Evolutionary conservation across 2,113 vertebrate genomes (phyloP).

Genomic region (Emydura subglobosa): DNA sequence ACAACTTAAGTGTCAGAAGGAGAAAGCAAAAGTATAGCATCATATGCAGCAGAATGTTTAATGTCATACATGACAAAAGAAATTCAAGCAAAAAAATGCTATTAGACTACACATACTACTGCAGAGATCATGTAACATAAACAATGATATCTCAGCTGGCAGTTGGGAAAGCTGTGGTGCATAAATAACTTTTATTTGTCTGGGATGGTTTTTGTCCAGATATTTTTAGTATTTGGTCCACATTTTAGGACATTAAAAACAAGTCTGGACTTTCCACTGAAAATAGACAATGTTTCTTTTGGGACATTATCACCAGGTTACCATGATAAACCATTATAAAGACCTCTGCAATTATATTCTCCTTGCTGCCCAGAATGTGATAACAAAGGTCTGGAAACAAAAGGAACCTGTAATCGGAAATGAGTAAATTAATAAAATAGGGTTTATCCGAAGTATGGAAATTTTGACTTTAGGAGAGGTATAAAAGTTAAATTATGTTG

Average conservation of each 20-base stretch:
- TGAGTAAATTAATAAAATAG: slow-evolving; percentile 44
- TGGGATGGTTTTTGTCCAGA: background rate
- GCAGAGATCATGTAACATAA: background rate
- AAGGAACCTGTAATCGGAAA: background rate
- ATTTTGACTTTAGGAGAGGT: background rate
- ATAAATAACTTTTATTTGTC: background rate
- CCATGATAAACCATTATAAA: background rate
- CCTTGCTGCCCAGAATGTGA: background rate
- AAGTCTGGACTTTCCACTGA: background rate
- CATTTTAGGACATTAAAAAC: background rate
- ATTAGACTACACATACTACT: background rate
- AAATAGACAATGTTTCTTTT: background rate
- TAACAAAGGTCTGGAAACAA: background rate
- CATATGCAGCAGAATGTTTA: background rate
- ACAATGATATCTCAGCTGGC: background rate
- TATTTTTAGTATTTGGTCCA: background rate
- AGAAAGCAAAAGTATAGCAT: background rate
- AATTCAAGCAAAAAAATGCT: background rate
- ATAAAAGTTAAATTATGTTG: background rate
- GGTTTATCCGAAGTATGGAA: slow-evolving; percentile 20
- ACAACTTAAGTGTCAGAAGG: background rate
- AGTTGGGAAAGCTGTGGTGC: background rate
- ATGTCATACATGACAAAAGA: background rate
- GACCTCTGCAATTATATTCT: background rate
- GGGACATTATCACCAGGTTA: background rate